Percentiles rank a stretch among this genome's conserved stretches.
Conservation (phyloP, 2,888 invertebrate species). For the Automeris io region DNA sequence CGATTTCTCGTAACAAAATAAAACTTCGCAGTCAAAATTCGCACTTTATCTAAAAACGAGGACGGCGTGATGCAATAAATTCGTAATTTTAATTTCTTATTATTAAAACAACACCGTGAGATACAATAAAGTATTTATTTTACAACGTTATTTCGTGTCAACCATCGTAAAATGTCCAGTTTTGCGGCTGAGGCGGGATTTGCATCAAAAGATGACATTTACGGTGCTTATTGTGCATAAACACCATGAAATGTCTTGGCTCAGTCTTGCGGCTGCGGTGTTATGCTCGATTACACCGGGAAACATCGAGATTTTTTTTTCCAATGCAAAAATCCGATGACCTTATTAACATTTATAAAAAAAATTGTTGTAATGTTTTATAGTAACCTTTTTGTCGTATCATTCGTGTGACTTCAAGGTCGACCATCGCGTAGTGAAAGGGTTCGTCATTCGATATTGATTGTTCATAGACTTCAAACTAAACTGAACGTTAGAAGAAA, state of each 20-base stretch:
- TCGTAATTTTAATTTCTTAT: conserved; percentile 64
- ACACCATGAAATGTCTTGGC: conserved; percentile 35
- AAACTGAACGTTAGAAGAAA: too few species aligned
- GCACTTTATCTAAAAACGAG: conserved; percentile 52
- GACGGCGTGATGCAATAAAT: conserved; percentile 54
- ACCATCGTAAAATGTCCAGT: conserved; percentile 52
- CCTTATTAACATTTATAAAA: conserved; percentile 5
- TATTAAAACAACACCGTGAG: conserved; percentile 63
- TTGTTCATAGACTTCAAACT: too few species aligned
- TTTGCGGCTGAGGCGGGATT: conserved; percentile 45
- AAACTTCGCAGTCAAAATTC: conserved; percentile 15
- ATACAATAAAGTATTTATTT: conserved; percentile 62
- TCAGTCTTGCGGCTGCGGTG: conserved; percentile 40
- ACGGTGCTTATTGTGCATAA: conserved; percentile 47
- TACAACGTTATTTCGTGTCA: conserved; percentile 47
- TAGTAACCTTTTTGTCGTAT: too few species aligned
- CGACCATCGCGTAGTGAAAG: too few species aligned
- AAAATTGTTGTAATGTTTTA: not conserved
- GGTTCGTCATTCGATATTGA: too few species aligned
- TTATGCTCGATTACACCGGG: conserved; percentile 45
- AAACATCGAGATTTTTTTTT: conserved; percentile 42
- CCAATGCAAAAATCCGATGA: conserved; percentile 12
- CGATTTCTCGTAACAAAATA: not conserved
- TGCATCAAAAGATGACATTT: conserved; percentile 51
- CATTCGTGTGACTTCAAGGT: too few species aligned